Evolutionary conservation across 2,888 invertebrate genomes (phyloP).

Genomic region (Cenopis cana): DNA sequence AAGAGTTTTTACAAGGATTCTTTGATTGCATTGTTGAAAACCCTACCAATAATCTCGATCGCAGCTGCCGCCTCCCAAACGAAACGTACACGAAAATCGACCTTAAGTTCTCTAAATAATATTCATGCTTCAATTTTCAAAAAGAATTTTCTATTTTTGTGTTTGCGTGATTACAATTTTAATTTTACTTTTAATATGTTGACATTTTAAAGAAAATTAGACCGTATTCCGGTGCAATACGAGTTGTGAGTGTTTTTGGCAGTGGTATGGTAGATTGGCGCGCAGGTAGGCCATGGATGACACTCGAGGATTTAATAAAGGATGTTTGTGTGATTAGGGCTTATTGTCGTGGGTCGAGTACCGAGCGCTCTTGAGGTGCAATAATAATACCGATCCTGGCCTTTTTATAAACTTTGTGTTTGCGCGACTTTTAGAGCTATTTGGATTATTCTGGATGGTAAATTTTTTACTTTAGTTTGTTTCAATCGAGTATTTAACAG

Average conservation of each 20-base stretch:
- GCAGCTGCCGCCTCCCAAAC: background rate
- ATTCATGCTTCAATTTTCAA: background rate
- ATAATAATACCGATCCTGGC: constrained; percentile 9
- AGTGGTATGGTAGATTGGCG: background rate
- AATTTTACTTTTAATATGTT: background rate
- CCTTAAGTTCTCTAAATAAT: background rate
- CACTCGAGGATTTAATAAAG: constrained; percentile 40
- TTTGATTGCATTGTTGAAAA: constrained; percentile 42
- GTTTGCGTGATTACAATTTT: constrained; percentile 11
- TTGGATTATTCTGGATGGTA: constrained; percentile 12
- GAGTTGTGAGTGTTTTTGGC: background rate
- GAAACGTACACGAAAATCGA: background rate
- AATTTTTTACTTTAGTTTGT: constrained; percentile 2
- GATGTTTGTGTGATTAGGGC: constrained; percentile 25
- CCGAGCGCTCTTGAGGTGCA: constrained; percentile 16
- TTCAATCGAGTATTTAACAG: background rate
- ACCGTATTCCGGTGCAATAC: background rate
- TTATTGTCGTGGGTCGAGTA: constrained; percentile 28
- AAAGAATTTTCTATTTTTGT: background rate
- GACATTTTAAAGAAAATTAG: background rate
- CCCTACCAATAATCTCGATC: constrained; percentile 35
- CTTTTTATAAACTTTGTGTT: constrained; percentile 30
- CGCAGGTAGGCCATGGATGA: constrained; percentile 30
- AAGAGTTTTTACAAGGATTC: constrained; percentile 25
- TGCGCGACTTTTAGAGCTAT: background rate